phyloP scores from a whole-genome alignment of 2,113 vertebrate species.

The Proterorhinus semilunaris region DNA sequence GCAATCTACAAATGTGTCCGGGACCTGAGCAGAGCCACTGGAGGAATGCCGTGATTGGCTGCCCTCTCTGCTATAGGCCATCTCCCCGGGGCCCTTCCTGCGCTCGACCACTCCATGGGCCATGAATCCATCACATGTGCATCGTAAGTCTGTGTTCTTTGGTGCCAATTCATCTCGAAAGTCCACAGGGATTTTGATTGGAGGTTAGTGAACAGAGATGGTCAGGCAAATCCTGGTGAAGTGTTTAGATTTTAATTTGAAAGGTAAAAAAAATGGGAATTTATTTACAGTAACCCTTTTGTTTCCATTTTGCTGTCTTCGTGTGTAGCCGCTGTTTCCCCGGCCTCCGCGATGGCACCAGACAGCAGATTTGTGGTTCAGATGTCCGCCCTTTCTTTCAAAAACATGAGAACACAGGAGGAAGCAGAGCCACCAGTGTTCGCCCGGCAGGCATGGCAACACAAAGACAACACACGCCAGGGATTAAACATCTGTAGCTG shows the following conservation, averaged over 20 bases:
- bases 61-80: constrained; percentile 28
- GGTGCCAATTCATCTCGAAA: background rate
- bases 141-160: constrained; percentile 2
- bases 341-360: constrained; percentile 42
- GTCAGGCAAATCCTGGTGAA: background rate
- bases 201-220: background rate
- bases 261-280: background rate
- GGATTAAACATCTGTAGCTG: constrained; percentile 12
- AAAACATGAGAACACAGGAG: constrained; percentile 43
- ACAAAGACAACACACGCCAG: constrained; percentile 23
- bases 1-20: constrained; percentile 9
- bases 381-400: constrained; percentile 28
- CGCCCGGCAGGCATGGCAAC: constrained; percentile 31
- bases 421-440: constrained; percentile 23
- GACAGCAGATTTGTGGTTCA: constrained; percentile 43
- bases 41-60: constrained; percentile 40
- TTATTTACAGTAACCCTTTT: background rate
- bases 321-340: constrained; percentile 23
- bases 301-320: background rate
- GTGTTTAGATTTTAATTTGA: background rate
- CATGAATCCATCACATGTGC: constrained; percentile 47
- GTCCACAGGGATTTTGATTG: background rate
- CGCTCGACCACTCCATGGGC: constrained; percentile 28
- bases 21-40: constrained; percentile 9
- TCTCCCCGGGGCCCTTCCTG: constrained; percentile 45